Evolutionary conservation across 2,113 vertebrate species (phyloP), one percentile per base, ranked within the genome.

Genomic region (Lasiurus cinereus): DNA sequence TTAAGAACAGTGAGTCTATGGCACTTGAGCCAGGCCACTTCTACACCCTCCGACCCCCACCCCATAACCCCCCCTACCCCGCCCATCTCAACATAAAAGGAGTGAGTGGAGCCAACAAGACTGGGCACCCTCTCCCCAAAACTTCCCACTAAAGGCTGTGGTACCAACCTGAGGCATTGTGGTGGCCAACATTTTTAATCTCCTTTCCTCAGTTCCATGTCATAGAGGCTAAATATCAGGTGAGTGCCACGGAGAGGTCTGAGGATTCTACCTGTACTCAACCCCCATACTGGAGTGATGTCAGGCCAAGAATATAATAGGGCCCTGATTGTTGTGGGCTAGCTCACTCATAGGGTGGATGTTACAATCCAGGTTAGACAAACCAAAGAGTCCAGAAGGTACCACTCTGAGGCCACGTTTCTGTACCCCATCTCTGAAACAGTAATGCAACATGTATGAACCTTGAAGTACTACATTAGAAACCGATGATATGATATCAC

Each of bases 261-360:
- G 27, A 29, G 29, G 36, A 70, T n/a, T 6, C 2, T 64, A 50
- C 14, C 14, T 29, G 12, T 10, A 43, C 1, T 8, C 33, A 69
- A 0, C 1, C n/a, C 5, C 2, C 5, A 21, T 33, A 2, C 1
- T 12, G 46, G 50, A 31, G 22, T 22, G 7, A 7, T 12, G 8
- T 13, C 39, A 33, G 27, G 13, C 4, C 14, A 46, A 33, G 14
- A n/a, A 31, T 67, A 50, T 6, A 11, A 19, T 14, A 19, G 36
- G 19, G 24, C 1, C 64, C 56, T 36, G 4, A 29, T 14, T 66
- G 11, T 4, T 3, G 48, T 10, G 5, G 22, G 14, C 8, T 12
- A n/a, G 11, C 1, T 54, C 31, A 4, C 46, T 67, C 29, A 46
- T 2, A 29, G 48, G 1, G 2, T 59, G 21, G 11, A 2, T 50